These are phyloP conservation scores for Xiphias gladius DNA, from an alignment of 2,113 vertebrate species.

Conservation along the genomic window DNA sequence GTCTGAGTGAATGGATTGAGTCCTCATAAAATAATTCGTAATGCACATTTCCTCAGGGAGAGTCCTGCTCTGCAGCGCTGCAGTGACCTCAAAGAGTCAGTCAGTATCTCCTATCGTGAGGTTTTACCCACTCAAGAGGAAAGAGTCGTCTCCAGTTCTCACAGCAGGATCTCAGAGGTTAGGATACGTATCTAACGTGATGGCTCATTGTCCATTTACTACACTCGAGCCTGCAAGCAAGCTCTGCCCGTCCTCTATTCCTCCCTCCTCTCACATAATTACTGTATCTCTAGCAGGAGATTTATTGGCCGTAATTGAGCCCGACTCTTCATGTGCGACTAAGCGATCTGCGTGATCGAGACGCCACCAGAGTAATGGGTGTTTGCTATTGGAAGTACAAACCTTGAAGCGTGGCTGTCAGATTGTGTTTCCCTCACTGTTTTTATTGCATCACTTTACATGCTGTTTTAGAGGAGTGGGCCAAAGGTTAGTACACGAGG, in stretches of 20 bases:
- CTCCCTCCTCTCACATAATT: conserved; percentile 56
- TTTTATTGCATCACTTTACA: conserved; percentile 59
- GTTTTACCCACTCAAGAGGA: conserved; percentile 73
- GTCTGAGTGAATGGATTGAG: conserved; percentile 3
- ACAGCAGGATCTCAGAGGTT: conserved; percentile 69
- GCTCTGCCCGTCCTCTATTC: conserved; percentile 52
- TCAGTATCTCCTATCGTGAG: conserved; percentile 71
- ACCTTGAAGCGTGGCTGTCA: conserved; percentile 66
- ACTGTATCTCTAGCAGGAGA: conserved; percentile 72
- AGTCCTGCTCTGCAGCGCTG: conserved; percentile 31
- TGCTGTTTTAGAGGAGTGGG: conserved; percentile 63
- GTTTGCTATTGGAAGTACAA: conserved; percentile 55
- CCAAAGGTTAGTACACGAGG: conserved; percentile 43
- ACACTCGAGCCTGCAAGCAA: conserved; percentile 60
- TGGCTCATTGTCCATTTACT: conserved; percentile 73
- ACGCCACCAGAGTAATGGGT: conserved; percentile 57
- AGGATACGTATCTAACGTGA: conserved; percentile 69
- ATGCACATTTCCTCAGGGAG: conserved; percentile 44
- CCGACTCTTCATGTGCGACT: conserved; percentile 58
- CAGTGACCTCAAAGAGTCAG: conserved; percentile 83
- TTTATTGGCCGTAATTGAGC: conserved; percentile 54
- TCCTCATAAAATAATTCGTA: conserved; percentile 46
- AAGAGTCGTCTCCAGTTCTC: conserved; percentile 57
- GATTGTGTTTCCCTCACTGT: conserved; percentile 58
- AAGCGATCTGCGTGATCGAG: conserved; percentile 60